Percentiles rank a stretch among this genome's conserved stretches.
Conservation (phyloP, 2,797 vertebrate species). For the Pangasius larnaudii region DNA sequence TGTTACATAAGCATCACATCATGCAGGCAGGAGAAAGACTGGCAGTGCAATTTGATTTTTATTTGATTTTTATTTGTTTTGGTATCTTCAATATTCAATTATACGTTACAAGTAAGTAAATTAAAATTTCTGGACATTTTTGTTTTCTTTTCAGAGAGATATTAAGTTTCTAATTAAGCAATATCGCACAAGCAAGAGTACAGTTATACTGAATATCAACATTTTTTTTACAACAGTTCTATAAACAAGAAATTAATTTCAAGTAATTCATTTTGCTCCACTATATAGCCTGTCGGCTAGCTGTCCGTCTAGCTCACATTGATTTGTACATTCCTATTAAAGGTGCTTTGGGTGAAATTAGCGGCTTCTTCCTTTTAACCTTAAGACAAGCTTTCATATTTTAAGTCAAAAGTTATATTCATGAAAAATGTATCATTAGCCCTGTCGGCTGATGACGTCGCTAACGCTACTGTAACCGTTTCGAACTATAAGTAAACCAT, state of each 20-base stretch:
- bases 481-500: not conserved
- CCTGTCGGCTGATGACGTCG: too few species aligned
- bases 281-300: too few species aligned
- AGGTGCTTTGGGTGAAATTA: too few species aligned
- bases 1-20: not conserved
- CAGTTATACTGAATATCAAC: not conserved
- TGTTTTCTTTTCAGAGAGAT: not conserved
- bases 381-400: too few species aligned
- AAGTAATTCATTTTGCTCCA: too few species aligned
- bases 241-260: too few species aligned
- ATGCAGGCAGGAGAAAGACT: not conserved
- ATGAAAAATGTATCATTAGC: too few species aligned
- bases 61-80: not conserved
- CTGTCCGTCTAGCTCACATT: too few species aligned
- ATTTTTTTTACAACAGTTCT: not conserved
- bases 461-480: too few species aligned
- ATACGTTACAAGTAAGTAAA: not conserved
- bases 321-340: too few species aligned
- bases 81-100: not conserved
- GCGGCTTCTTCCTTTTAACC: too few species aligned
- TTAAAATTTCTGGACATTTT: not conserved
- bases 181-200: not conserved
- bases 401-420: too few species aligned
- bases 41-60: not conserved
- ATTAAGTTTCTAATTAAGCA: not conserved